Percentiles rank a stretch among this genome's conserved stretches.
phyloP scores from a whole-genome alignment of 35 echinoderm and acorn worm species.

The Holothuria glaberrima region DNA sequence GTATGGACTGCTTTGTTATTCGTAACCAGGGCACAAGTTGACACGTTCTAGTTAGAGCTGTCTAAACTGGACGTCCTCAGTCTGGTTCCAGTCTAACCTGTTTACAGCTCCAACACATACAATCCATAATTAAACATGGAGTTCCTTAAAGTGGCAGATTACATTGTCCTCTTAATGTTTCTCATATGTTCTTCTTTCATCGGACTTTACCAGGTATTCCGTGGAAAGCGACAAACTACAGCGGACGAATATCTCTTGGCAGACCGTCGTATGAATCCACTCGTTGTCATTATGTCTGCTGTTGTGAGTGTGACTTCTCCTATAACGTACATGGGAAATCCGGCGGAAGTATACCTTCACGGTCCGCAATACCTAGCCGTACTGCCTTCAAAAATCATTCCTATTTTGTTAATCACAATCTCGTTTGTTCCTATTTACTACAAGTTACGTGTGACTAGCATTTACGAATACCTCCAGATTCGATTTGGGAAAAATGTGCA shows the following conservation, averaged over 20 bases:
- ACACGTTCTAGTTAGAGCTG: too few relatives aligned
- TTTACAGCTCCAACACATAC: too few relatives aligned
- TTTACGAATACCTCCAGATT: slow-evolving; percentile 24
- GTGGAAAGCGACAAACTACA: slow-evolving; percentile 26
- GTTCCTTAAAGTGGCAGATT: slow-evolving; percentile 1
- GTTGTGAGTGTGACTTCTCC: slow-evolving; percentile 41
- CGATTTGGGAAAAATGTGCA: slow-evolving; percentile 8
- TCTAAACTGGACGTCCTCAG: too few relatives aligned
- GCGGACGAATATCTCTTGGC: slow-evolving; percentile 42
- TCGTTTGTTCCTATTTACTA: slow-evolving; percentile 22
- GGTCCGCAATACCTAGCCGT: slow-evolving; percentile 4
- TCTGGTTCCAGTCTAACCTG: too few relatives aligned
- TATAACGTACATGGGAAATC: slow-evolving; percentile 46
- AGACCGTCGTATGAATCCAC: slow-evolving; percentile 19
- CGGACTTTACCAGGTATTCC: slow-evolving; percentile 44
- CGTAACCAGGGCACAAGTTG: too few relatives aligned
- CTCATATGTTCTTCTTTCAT: slow-evolving; percentile 22
- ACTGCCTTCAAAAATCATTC: background rate
- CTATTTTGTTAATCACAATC: background rate
- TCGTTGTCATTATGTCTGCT: slow-evolving; percentile 36
- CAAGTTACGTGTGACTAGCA: slow-evolving; percentile 16
- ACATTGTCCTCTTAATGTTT: slow-evolving; percentile 22
- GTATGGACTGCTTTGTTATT: too few relatives aligned
- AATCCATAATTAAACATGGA: too few relatives aligned
- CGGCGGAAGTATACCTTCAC: slow-evolving; percentile 55